Conservation (phyloP, 2,113 vertebrate genomes). For the Calidris pugnax region DNA sequence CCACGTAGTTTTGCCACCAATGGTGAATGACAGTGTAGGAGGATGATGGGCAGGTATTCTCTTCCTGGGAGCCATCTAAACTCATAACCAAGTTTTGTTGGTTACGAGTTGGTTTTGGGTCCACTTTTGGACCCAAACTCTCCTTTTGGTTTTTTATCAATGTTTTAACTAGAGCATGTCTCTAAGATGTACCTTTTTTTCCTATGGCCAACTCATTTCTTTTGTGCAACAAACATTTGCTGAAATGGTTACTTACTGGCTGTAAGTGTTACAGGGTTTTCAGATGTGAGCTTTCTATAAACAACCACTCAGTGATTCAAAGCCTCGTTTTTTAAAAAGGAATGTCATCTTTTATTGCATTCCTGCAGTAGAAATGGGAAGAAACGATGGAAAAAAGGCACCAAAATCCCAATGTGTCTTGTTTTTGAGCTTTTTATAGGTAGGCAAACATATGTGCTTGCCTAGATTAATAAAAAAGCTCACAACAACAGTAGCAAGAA, state of each 20-base stretch:
- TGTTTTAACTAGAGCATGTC: background rate
- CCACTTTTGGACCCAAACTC: background rate
- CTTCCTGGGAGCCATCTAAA: background rate
- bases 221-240: background rate
- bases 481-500: background rate
- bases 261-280: background rate
- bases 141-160: background rate
- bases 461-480: background rate
- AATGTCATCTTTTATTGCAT: background rate
- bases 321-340: background rate
- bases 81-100: no score
- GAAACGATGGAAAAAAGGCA: background rate
- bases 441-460: background rate
- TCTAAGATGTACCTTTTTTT: background rate
- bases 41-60: background rate
- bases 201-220: background rate
- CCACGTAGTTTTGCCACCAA: background rate
- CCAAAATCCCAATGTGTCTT: background rate
- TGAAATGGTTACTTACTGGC: background rate
- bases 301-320: background rate
- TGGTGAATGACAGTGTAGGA: background rate
- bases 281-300: background rate
- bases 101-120: no score
- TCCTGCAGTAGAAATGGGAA: background rate
- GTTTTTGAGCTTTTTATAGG: background rate